Base-by-base conservation (phyloP, 1,140 invertebrate species). In the Atta texana region DNA sequence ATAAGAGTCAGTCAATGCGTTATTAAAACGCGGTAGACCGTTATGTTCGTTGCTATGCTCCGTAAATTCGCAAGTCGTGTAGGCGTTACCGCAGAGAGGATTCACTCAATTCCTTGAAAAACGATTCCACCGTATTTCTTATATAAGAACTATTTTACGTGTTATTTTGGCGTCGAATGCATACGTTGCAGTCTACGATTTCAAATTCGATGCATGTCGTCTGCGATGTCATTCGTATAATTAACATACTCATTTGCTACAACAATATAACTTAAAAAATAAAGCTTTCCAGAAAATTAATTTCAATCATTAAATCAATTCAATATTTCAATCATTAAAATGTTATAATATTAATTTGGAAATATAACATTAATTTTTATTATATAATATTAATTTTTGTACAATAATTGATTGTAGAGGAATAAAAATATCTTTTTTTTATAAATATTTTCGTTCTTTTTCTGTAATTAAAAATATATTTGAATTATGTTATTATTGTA, bases 1-100 rank as follows among this genome's bases (percentile, higher is more conserved):
- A 87, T 92, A 93, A 93, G 89, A 59, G 90, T 88, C 69, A 87
- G 90, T 89, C 85, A 28, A 92, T 92, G 87, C 86, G 24, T 89
- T 92, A 91, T 92, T 92, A 91, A 85, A 91, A 91, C 87, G 74
- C 85, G 85, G 63, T 78, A 90, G 84, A 92, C 39, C 39, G 87
- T 21, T 44, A 21, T 51, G 64, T 71, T 44, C 86, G 77, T 44
- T 71, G 71, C 81, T 68, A 92, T 93, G 92, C 91, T 91, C 80
- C 87, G 90, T 91, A 91, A 93, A 93, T 93, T 92, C 74, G 87
- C 84, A 61, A 85, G 81, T 87, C 31, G 18, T 49, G 51, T 86
- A 66, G 61, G 49, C 80, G 76, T 86, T 88, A 81, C 80, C 64
- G 31, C 24, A 72, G 61, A 64, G 53, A 78, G 51, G 61, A 78